A percentile compares a stretch with the other conserved stretches of the same genome.
phyloP scores from a whole-genome alignment of 2,113 vertebrate genomes.

The Atherinomorus stipes region DNA sequence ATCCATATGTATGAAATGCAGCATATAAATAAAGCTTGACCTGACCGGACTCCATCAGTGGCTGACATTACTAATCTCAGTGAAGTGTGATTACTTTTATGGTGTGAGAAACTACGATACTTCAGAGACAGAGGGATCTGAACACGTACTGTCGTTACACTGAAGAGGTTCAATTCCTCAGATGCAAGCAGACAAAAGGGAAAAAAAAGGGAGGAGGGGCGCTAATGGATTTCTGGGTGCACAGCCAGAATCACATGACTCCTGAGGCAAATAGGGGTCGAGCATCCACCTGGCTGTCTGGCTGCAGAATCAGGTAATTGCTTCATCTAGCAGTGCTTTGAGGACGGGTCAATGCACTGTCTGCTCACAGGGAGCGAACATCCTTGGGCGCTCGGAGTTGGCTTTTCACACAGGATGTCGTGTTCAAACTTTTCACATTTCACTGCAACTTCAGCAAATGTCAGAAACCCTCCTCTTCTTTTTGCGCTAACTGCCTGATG shows the following conservation, averaged over 20 bases:
- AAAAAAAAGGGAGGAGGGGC: conserved; percentile 19
- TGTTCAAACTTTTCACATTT: conserved; percentile 16
- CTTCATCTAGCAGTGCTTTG: conserved; percentile 24
- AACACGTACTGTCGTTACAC: neutral
- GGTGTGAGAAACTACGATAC: conserved; percentile 25
- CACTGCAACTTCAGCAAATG: neutral
- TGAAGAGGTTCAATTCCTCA: conserved; percentile 45
- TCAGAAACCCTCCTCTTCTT: too few species aligned
- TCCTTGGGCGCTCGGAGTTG: conserved; percentile 4
- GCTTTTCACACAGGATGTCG: conserved; percentile 7
- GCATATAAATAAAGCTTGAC: conserved; percentile 42
- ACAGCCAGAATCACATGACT: conserved; percentile 48
- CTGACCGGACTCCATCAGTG: conserved; percentile 31
- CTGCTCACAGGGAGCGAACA: conserved; percentile 15
- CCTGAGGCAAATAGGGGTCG: conserved; percentile 51
- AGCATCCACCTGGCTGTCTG: conserved; percentile 53
- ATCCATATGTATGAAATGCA: conserved; percentile 52
- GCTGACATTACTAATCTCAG: conserved; percentile 25
- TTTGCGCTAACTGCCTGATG: neutral
- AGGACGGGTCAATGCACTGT: conserved; percentile 50
- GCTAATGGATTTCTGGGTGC: conserved; percentile 65
- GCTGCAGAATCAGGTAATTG: conserved; percentile 57
- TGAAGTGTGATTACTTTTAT: conserved; percentile 37
- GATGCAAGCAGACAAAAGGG: conserved; percentile 51
- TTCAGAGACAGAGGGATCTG: conserved; percentile 34